Conservation (phyloP, 2,113 vertebrate genomes). For the Anhinga rufa region DNA sequence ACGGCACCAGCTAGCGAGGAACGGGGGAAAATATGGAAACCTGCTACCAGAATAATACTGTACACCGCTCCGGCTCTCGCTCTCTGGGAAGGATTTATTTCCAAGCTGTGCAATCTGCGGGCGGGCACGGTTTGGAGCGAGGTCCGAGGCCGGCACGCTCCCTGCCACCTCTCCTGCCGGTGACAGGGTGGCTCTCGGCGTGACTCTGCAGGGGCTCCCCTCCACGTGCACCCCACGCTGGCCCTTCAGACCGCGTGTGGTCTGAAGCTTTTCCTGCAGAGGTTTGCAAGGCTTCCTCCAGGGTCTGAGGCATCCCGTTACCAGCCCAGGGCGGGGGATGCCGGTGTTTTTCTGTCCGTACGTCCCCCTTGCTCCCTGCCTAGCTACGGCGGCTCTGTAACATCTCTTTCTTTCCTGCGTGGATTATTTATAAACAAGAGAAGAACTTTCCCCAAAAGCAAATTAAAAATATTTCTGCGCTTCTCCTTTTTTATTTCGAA, state of each 20-base stretch:
- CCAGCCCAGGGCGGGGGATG: background rate
- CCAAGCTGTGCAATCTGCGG: background rate
- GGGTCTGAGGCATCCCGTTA: background rate
- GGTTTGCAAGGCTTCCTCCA: background rate
- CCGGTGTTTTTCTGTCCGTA: background rate
- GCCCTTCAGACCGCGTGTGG: fast-evolving
- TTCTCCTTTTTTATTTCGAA: background rate
- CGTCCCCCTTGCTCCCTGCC: background rate
- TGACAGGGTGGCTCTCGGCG: background rate
- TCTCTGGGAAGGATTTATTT: background rate
- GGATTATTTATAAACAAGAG: background rate
- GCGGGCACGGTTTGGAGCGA: background rate
- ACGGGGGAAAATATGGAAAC: background rate
- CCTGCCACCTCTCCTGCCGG: background rate
- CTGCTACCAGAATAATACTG: background rate
- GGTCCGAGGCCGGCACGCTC: background rate
- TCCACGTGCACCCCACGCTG: background rate
- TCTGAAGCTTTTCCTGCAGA: background rate
- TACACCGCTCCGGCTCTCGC: background rate
- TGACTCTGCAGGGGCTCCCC: background rate
- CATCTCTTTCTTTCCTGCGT: background rate
- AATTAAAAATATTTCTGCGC: background rate
- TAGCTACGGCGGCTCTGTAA: background rate
- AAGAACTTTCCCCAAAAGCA: background rate
- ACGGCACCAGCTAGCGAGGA: background rate